These are phyloP conservation scores for Sylvietta virens DNA, from an alignment of 2,113 vertebrate species.

Conservation along the genomic window DNA sequence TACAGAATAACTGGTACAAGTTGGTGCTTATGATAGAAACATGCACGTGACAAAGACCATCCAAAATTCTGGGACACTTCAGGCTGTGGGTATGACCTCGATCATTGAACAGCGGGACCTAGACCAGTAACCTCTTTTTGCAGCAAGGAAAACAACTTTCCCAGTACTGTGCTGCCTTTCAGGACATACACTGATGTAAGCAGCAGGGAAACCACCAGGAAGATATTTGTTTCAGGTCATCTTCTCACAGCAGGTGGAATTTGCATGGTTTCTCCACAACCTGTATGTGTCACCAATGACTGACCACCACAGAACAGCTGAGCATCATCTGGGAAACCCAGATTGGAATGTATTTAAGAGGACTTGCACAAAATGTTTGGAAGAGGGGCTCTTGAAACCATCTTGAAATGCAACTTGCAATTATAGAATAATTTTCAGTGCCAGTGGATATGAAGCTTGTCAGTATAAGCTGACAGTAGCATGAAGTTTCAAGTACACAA, in stretches of 20 bases:
- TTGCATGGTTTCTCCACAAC: not conserved
- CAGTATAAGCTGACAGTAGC: not conserved
- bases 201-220: not conserved
- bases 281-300: not conserved
- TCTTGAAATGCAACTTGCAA: not conserved
- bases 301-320: not conserved
- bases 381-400: not conserved
- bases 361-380: not conserved
- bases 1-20: not conserved
- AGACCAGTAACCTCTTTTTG: not conserved
- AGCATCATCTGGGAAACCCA: not conserved
- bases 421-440: not conserved
- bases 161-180: not conserved
- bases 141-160: not conserved
- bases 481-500: not conserved
- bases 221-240: not conserved
- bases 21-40: not conserved
- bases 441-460: not conserved
- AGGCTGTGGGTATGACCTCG: not conserved
- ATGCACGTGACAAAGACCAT: fast-evolving
- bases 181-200: not conserved
- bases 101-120: not conserved
- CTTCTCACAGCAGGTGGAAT: not conserved
- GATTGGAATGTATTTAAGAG: not conserved
- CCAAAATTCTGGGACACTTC: not conserved